Percentiles rank a stretch among this genome's conserved stretches.
These are phyloP conservation scores for Nesogale talazaci DNA, from an alignment of 2,113 vertebrate genomes.

Conservation along the genomic window DNA sequence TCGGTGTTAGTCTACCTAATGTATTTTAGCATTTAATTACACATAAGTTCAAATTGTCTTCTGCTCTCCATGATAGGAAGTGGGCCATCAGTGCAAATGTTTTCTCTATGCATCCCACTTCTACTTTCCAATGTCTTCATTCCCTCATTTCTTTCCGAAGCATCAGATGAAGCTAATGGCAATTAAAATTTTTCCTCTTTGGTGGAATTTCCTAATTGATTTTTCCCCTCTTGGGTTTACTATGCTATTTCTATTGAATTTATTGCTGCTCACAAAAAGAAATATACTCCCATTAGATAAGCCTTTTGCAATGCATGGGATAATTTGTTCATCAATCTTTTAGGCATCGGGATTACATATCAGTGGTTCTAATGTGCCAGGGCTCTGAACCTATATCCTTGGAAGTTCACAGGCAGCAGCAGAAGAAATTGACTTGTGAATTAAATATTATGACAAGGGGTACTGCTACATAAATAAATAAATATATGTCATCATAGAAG, in stretches of 20 bases:
- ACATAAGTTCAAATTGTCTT: not conserved
- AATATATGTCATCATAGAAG: not conserved
- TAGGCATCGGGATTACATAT: too few relatives aligned
- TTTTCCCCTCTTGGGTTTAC: not conserved
- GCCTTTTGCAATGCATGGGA: not conserved
- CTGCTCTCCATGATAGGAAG: not conserved
- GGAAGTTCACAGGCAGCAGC: not conserved
- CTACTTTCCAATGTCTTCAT: constrained; percentile 50
- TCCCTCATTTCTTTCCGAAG: constrained; percentile 1
- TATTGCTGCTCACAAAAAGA: not conserved
- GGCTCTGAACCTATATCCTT: not conserved
- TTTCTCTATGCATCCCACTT: not conserved
- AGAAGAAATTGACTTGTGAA: constrained; percentile 28
- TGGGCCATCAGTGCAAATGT: not conserved
- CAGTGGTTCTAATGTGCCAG: not conserved
- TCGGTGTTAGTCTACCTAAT: not conserved
- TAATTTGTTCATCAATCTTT: not conserved
- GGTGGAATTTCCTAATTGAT: not conserved
- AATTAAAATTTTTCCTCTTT: constrained; percentile 8
- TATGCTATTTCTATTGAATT: not conserved
- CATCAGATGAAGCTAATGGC: not conserved
- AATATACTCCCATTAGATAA: not conserved
- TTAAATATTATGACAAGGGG: not conserved
- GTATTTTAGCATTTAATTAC: not conserved
- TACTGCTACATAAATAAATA: too few relatives aligned